Evolutionary conservation across 1,140 invertebrate species (phyloP).

Genomic region (Drosophila subobscura): DNA sequence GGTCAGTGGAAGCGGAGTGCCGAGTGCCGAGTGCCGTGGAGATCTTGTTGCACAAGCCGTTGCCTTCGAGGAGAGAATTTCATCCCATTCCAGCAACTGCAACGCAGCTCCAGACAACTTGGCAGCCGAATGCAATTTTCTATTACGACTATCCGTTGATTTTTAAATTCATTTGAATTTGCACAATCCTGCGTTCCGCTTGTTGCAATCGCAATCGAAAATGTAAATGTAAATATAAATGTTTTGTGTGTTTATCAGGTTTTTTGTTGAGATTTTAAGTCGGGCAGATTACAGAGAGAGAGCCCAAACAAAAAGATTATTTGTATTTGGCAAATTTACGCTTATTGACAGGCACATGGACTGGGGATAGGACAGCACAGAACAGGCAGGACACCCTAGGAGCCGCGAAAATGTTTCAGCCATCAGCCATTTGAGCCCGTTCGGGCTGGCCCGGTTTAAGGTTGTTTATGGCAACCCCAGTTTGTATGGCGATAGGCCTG

Average conservation of each 20-base stretch:
- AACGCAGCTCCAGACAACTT: conserved; percentile 50
- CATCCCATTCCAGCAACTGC: conserved; percentile 31
- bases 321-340: conserved; percentile 79
- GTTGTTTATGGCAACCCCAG: conserved; percentile 56
- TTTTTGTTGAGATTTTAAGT: conserved; percentile 69
- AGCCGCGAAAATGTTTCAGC: conserved; percentile 26
- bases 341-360: conserved; percentile 53
- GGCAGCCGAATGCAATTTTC: conserved; percentile 52
- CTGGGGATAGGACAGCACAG: not conserved
- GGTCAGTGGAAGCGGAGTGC: conserved; percentile 37
- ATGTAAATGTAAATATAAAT: not conserved
- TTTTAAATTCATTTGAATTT: conserved; percentile 22
- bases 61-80: conserved; percentile 39
- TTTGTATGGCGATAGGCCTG: conserved; percentile 68
- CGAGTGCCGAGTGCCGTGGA: conserved; percentile 19
- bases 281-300: conserved; percentile 41
- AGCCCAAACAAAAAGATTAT: conserved; percentile 57
- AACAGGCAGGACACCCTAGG: not conserved
- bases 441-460: conserved; percentile 23
- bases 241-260: conserved; percentile 53
- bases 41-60: conserved; percentile 11
- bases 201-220: conserved; percentile 14
- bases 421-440: conserved; percentile 24
- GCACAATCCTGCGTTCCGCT: not conserved
- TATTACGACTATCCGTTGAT: conserved; percentile 17